Percentiles rank a stretch among this genome's conserved stretches.
These are phyloP conservation scores for Calliopum simillimum DNA, from an alignment of 2,888 invertebrate species.

Conservation along the genomic window DNA sequence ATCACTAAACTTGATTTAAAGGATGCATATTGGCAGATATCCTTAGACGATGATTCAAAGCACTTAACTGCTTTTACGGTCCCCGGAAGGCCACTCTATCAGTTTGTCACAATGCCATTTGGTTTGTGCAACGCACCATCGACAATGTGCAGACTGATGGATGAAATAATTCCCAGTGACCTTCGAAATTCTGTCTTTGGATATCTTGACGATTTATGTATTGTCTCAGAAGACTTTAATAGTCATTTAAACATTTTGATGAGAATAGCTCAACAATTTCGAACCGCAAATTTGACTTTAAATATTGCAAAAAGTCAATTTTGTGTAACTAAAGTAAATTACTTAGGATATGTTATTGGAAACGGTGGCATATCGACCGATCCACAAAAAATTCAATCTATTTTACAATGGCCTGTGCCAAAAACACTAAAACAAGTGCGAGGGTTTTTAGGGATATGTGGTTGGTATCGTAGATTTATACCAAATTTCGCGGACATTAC, in stretches of 20 bases:
- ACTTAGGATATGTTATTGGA: slow-evolving; percentile 43
- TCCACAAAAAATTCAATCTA: slow-evolving; percentile 39
- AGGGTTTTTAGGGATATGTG: slow-evolving; percentile 42
- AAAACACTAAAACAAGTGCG: slow-evolving; percentile 34
- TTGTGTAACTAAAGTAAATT: slow-evolving; percentile 40
- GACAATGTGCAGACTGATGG: too few species aligned
- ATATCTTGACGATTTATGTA: slow-evolving; percentile 40
- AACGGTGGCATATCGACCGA: slow-evolving; percentile 41
- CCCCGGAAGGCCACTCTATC: slow-evolving; percentile 41
- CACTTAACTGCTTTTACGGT: slow-evolving; percentile 41
- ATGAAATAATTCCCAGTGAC: slow-evolving; percentile 35
- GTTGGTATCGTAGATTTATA: slow-evolving; percentile 43
- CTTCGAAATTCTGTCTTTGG: slow-evolving; percentile 39
- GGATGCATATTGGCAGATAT: too few species aligned
- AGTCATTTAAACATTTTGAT: slow-evolving; percentile 19
- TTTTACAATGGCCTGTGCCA: slow-evolving; percentile 37
- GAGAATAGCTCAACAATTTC: slow-evolving; percentile 29
- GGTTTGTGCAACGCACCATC: too few species aligned
- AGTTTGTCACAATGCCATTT: slow-evolving; percentile 43
- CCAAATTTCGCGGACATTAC: slow-evolving; percentile 31
- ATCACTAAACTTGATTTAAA: too few species aligned
- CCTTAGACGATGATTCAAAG: slow-evolving; percentile 33
- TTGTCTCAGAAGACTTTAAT: slow-evolving; percentile 32
- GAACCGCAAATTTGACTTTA: slow-evolving; percentile 38
- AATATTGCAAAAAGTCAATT: slow-evolving; percentile 40